Base-by-base conservation (phyloP, 2,113 vertebrate species). In the Sorex fumeus region DNA sequence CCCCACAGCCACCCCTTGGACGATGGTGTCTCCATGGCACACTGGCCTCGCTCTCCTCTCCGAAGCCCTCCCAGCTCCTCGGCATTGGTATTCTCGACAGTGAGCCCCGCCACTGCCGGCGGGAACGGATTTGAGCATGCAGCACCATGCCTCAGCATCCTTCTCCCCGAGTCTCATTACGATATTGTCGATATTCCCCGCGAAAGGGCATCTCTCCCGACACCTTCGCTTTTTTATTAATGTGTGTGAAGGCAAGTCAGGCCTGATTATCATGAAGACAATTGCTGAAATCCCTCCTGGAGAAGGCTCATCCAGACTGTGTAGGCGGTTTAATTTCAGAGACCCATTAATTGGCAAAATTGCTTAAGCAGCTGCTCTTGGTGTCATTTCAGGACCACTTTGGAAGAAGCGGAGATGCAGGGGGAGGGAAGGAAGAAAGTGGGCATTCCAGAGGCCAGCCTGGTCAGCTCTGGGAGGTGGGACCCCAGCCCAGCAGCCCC, bases 201-300 rank as follows among this genome's bases (percentile, higher is more conserved):
- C 83, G 91, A 98, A 98, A 98, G 98, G 98, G 97, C 98, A 97
- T 96, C 98, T 98, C 97, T 98, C 96, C 96, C 45, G 95, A 96
- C 72, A 95, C 97, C 97, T 97, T 97, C 94, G 87, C 98, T 96
- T 97, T 97, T 96, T 97, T 97, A 98, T 98, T 98, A 98, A 98
- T 97, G 98, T 97, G 97, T 96, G 97, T 96, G 97, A 98, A 98
- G 97, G 97, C 97, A 92, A 98, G 97, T 98, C 97, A 98, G 96
- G 98, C 96, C 98, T 97, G 97, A 98, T 98, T 98, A 98, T 97
- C 98, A 98, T 97, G 98, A 98, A 98, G 97, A 98, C 98, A 98
- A 98, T 98, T 96, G 97, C 97, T 90, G 96, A 97, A 97, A 97
- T 97, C 97, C 97, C 97, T 98, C 97, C 97, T 97, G 97, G 98